Base-by-base conservation (phyloP, 2,113 vertebrate genomes). In the Dendropsophus ebraccatus region DNA sequence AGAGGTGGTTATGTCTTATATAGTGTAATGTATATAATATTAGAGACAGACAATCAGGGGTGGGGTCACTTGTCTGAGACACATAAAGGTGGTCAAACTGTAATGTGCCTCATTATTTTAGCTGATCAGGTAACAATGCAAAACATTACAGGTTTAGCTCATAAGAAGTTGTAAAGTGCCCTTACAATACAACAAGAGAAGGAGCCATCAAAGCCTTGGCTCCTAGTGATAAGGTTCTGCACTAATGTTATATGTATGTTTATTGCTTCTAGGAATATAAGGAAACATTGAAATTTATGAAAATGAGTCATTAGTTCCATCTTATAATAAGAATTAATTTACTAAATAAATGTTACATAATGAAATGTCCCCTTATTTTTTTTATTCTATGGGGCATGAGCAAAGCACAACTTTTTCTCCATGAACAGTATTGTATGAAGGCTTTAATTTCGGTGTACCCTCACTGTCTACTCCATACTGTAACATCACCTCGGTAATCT, bases 1-100 rank as follows among this genome's bases (percentile, higher is more conserved):
- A 62, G 41, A 58, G 30, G 14, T 41, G 23, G 69, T 65, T 58
- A 35, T 49, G 32, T 70, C 54, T 62, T 84, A 62, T 74, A 77
- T 65, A 45, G 54, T 77, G 35, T 16, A 62, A 50, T 65, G 56
- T 81, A 45, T 81, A 62, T 73, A 56, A 45, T 60, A 74, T 69
- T 67, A 30, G 23, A 87, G 77, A 56, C 9, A 74, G 85, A 87
- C 85, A 87, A 87, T 87, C 85, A 87, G 67, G 67, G 69, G 47
- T 28, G 60, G 62, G 83, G 56, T 65, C 56, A 62, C 37, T 12
- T 50, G 19, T 67, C 23, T 47, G 23, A 25, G 35, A 65, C 50
- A 81, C 35, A 60, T 65, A 58, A 58, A 58, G n/a, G 52, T 73
- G 67, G n/a, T 32, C 19, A 81, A 28, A 70, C 65, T 50, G 49